These are phyloP conservation scores for Zaprionus africanus DNA, from an alignment of 1,140 invertebrate genomes.

Conservation along the genomic window DNA sequence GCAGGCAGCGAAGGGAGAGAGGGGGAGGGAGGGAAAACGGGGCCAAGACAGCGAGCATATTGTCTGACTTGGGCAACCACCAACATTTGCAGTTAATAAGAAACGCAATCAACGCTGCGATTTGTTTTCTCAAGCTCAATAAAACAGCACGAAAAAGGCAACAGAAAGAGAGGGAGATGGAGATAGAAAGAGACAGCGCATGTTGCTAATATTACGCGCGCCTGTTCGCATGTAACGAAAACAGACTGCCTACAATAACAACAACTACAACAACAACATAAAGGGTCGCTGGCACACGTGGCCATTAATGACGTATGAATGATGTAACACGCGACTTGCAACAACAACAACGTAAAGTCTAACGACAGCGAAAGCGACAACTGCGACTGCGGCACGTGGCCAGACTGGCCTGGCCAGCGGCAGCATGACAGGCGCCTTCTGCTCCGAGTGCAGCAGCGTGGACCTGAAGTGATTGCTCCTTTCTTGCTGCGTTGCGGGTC, in stretches of 20 bases:
- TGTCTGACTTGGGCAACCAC: constrained; percentile 62
- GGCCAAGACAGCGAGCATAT: constrained; percentile 69
- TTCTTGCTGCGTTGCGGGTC: constrained; percentile 60
- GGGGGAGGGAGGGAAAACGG: not conserved
- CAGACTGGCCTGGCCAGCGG: constrained; percentile 40
- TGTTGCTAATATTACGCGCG: constrained; percentile 69
- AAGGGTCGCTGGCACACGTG: constrained; percentile 64
- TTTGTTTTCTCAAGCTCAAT: constrained; percentile 81
- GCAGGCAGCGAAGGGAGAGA: not conserved
- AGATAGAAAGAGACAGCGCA: constrained; percentile 7
- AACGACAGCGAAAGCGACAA: constrained; percentile 13
- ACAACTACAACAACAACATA: constrained; percentile 40
- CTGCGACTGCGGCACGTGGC: constrained; percentile 68
- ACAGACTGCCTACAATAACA: constrained; percentile 71
- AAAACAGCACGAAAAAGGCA: constrained; percentile 28
- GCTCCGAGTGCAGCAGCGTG: not conserved
- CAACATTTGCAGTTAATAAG: constrained; percentile 78
- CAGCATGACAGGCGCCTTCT: constrained; percentile 64
- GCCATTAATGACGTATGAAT: constrained; percentile 85
- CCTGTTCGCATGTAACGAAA: constrained; percentile 63
- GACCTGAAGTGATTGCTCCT: constrained; percentile 44
- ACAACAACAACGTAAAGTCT: constrained; percentile 11
- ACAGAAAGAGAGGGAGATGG: not conserved
- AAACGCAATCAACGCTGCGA: constrained; percentile 82
- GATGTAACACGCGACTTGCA: constrained; percentile 84